Evolutionary conservation across 2,888 invertebrate genomes (phyloP), one percentile per base, ranked within the genome.

Genomic region (Agonum fuliginosum): DNA sequence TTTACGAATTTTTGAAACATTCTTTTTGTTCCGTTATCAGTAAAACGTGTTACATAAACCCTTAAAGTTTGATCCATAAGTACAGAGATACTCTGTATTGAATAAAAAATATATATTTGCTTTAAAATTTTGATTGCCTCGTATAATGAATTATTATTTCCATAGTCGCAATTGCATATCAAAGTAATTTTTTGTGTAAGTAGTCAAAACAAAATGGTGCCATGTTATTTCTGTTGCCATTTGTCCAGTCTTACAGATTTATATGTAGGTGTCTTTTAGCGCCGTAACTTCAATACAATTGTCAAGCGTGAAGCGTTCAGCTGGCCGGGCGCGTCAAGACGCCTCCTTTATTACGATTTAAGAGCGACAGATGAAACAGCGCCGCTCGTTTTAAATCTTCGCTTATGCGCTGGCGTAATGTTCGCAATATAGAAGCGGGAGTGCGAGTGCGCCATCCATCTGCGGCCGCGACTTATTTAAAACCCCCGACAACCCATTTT

Each of bases 341-440:
- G 69, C 51, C 51, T 27, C 34, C 41, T 78, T 79, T 79, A 79
- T 79, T 79, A 79, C 78, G 78, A 79, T 79, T 79, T 79, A 79
- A 67, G 78, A 78, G 72, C 79, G 78, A 78, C 79, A 79, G 79
- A 78, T 79, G 79, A 78, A 78, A 79, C 78, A 79, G 78, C 78
- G 74, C 71, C 78, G 78, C 65, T n/a, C 30, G 67, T 73, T 71
- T 65, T 79, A 78, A 79, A 79, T 79, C 79, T 78, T 78, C 24
- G 37, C 67, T 37, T 69, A 19, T 43, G 65, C 27, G 74, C 19
- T 67, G 14, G 34, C 54, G 34, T 77, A 77, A 70, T 77, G 77
- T 43, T 20, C 67, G 70, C 77, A 77, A 77, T 77, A 77, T 77
- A 77, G 76, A 67, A 76, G 43, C 72, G 54, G 37, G 24, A 62